phyloP scores from a whole-genome alignment of 30 jellyfish, hydroid and myxozoan species.

The Turritopsis rubra region DNA sequence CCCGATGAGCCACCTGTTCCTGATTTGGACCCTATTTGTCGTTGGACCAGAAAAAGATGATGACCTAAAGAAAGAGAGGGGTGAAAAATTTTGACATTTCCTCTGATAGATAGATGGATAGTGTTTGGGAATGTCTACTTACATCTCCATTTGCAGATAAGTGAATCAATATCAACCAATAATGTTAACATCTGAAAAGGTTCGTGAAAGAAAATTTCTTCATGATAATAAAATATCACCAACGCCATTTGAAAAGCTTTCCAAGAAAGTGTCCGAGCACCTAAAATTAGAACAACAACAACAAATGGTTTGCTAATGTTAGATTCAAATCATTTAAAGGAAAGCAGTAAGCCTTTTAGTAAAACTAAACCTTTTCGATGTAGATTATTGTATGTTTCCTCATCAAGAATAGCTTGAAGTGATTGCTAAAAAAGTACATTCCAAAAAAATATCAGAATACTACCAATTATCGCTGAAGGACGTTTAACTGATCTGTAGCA shows the following conservation, averaged over 20 bases:
- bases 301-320: no score
- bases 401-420: not conserved
- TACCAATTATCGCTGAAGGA: no score
- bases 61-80: constrained; percentile 27
- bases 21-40: constrained; percentile 54
- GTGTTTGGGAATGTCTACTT: no score
- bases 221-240: constrained; percentile 49
- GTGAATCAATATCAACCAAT: constrained; percentile 58
- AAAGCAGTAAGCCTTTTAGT: no score
- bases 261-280: constrained; percentile 65
- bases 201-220: constrained; percentile 51
- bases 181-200: constrained; percentile 56
- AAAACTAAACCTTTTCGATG: not conserved
- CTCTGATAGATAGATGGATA: not conserved
- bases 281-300: no score
- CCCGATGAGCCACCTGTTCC: constrained; percentile 87
- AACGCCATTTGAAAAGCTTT: constrained; percentile 64
- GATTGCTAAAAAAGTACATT: not conserved
- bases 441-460: no score
- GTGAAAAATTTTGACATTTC: not conserved
- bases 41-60: constrained; percentile 69
- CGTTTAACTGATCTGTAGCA: no score
- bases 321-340: no score
- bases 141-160: constrained; percentile 75
- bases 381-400: not conserved